Conservation (phyloP, 2,797 vertebrate species). For the Oreochromis grahami region DNA sequence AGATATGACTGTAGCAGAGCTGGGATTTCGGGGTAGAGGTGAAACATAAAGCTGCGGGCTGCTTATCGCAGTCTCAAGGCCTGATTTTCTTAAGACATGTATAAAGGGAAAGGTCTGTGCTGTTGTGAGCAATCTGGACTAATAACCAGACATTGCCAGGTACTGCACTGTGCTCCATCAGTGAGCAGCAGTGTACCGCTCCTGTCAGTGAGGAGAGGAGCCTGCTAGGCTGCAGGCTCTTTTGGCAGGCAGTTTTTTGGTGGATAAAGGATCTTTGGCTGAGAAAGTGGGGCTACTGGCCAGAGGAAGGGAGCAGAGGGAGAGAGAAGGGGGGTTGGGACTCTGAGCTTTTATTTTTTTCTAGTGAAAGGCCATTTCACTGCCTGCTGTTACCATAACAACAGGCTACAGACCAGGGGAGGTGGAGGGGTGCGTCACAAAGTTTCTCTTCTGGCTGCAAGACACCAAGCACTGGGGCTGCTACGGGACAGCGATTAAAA, state of each 20-base stretch:
- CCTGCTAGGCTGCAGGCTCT: constrained; percentile 18
- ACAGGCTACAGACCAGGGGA: constrained; percentile 58
- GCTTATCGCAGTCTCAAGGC: constrained; percentile 27
- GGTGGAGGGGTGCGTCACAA: constrained; percentile 62
- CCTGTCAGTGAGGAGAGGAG: constrained; percentile 20
- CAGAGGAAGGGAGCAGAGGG: constrained; percentile 52
- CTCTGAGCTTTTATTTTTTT: constrained; percentile 27
- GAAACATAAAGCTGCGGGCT: constrained; percentile 39
- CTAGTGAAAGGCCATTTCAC: constrained; percentile 75
- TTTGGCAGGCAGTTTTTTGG: constrained; percentile 19
- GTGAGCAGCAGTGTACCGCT: neutral
- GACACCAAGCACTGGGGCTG: constrained; percentile 25
- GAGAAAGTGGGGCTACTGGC: constrained; percentile 58
- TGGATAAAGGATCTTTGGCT: constrained; percentile 58
- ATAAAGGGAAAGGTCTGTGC: neutral
- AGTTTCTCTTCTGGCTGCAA: constrained; percentile 62
- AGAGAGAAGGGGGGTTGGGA: constrained; percentile 34
- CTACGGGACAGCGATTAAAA: constrained; percentile 28
- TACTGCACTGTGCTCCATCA: constrained; percentile 20
- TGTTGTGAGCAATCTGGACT: constrained; percentile 13
- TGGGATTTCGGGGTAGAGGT: constrained; percentile 50
- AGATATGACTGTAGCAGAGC: constrained; percentile 48
- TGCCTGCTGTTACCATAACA: constrained; percentile 75
- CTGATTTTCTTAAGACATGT: constrained; percentile 4
- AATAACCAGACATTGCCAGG: constrained; percentile 18